Percentiles rank a stretch among this genome's conserved stretches.
Evolutionary conservation across 2,113 vertebrate genomes (phyloP).

Genomic region (Atlantisia rogersi): DNA sequence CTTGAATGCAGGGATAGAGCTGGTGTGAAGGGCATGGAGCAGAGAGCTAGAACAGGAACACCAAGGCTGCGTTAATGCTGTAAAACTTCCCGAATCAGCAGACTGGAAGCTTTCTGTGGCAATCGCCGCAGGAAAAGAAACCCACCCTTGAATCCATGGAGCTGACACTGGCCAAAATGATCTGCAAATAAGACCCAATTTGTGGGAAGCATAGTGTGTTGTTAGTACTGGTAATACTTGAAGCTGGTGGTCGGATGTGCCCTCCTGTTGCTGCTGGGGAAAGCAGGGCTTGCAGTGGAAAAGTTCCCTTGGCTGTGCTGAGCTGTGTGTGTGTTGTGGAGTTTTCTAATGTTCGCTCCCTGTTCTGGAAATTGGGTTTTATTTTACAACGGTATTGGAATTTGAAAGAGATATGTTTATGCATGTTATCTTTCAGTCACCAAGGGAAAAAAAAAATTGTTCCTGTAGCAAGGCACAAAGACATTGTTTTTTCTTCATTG

Average conservation of each 20-base stretch:
- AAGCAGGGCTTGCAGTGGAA: background rate
- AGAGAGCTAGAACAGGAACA: conserved; percentile 9
- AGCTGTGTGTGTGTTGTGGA: background rate
- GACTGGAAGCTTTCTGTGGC: conserved; percentile 11
- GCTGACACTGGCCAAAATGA: background rate
- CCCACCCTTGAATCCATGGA: conserved; percentile 5
- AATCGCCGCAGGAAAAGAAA: background rate
- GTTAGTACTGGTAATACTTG: background rate
- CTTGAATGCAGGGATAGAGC: background rate
- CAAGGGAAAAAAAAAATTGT: background rate
- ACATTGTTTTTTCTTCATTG: background rate
- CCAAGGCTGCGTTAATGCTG: background rate
- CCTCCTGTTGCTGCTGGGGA: background rate
- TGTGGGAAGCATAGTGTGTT: background rate
- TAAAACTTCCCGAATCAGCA: conserved; percentile 41
- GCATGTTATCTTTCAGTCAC: background rate
- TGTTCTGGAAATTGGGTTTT: background rate
- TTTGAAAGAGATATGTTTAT: background rate
- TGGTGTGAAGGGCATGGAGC: background rate
- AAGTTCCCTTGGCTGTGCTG: background rate
- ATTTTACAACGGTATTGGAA: background rate
- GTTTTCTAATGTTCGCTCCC: background rate
- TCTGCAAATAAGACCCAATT: background rate
- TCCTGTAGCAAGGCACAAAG: background rate
- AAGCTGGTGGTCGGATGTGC: background rate